A percentile compares a stretch with the other conserved stretches of the same genome.
phyloP scores from a whole-genome alignment of 2,797 vertebrate genomes.

The Danio tinwini region DNA sequence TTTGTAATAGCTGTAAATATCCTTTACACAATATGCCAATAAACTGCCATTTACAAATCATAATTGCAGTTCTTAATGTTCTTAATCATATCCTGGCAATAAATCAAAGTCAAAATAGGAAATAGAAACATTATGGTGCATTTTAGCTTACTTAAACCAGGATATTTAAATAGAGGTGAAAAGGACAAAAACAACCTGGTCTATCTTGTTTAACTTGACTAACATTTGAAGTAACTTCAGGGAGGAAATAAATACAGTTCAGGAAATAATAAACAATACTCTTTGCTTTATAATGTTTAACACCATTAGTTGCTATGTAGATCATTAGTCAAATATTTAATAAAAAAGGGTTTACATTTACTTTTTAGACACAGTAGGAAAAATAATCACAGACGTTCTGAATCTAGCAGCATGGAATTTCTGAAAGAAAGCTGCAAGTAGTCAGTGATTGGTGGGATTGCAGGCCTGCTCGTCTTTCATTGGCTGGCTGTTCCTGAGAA shows the following conservation, averaged over 20 bases:
- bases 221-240: no score
- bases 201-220: not conserved
- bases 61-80: no score
- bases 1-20: no score
- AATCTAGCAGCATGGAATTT: slow-evolving; percentile 47
- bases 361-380: no score
- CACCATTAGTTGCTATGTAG: not conserved
- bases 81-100: no score
- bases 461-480: slow-evolving; percentile 42
- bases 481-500: slow-evolving; percentile 59
- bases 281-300: not conserved
- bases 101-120: not conserved
- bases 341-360: no score
- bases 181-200: not conserved
- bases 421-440: slow-evolving; percentile 42
- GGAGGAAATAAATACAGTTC: not conserved
- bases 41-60: no score
- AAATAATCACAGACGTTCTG: not conserved
- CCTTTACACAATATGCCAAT: no score
- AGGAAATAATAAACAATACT: no score
- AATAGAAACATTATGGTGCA: not conserved
- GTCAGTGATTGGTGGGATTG: slow-evolving; percentile 61
- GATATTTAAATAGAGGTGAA: not conserved
- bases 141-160: not conserved
- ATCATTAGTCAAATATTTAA: no score